Evolutionary conservation across 2,113 vertebrate genomes (phyloP).

Genomic region (Epinephelus lanceolatus): DNA sequence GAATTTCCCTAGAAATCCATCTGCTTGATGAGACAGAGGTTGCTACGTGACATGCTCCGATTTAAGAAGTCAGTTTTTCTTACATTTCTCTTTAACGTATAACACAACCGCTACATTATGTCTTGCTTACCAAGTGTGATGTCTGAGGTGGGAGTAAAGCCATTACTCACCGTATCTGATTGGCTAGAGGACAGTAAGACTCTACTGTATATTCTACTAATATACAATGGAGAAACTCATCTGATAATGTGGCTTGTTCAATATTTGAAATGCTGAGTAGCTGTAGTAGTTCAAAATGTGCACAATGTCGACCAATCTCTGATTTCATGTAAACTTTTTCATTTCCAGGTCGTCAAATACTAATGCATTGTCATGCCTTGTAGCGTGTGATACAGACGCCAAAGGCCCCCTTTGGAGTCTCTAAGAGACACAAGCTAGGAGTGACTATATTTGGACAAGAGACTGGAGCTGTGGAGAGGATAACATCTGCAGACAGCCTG

Average conservation of each 20-base stretch:
- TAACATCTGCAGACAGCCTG: too few relatives aligned
- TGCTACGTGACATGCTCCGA: neutral
- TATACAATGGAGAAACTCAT: neutral
- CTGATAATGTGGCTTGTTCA: neutral
- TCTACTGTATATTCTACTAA: neutral
- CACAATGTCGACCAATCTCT: neutral
- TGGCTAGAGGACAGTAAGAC: neutral
- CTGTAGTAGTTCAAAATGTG: neutral
- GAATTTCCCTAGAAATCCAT: neutral
- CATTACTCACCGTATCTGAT: neutral
- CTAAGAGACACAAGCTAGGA: too few relatives aligned
- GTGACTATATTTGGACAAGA: too few relatives aligned
- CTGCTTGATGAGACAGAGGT: conserved; percentile 2
- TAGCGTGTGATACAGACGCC: too few relatives aligned
- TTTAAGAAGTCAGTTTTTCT: conserved; percentile 1
- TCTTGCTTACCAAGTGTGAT: neutral
- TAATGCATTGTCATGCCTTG: too few relatives aligned
- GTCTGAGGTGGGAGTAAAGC: neutral
- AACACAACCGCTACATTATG: neutral
- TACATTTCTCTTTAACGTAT: neutral
- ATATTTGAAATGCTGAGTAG: neutral
- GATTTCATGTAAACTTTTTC: neutral
- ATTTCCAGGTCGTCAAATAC: too few relatives aligned
- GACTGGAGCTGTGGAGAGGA: too few relatives aligned
- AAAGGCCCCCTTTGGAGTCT: too few relatives aligned